Evolutionary conservation across 2,113 vertebrate species (phyloP).

Genomic region (Gopherus evgoodei): DNA sequence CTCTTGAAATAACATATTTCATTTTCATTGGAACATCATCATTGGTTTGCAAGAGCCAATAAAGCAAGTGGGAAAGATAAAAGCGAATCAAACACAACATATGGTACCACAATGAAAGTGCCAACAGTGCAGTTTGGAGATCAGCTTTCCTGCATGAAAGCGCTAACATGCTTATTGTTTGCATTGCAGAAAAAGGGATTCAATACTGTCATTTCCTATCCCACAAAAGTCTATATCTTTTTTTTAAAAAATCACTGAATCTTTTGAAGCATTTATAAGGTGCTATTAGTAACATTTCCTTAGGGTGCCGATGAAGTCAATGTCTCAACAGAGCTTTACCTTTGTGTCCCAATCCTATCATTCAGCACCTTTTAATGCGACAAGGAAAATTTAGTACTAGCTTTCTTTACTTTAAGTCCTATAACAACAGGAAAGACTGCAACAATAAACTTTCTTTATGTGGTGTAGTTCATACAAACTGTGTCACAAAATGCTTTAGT

Average conservation of each 20-base stretch:
- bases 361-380: neutral
- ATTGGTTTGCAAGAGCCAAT: neutral
- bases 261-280: neutral
- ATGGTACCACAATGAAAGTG: neutral
- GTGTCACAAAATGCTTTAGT: neutral
- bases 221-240: neutral
- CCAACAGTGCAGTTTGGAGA: neutral
- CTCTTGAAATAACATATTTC: neutral
- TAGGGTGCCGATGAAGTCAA: too few relatives aligned
- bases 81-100: neutral
- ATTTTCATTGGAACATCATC: neutral
- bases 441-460: neutral
- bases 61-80: neutral
- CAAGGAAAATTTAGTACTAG: neutral
- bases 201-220: neutral
- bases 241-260: neutral
- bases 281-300: neutral
- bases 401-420: neutral
- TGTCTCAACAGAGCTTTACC: neutral
- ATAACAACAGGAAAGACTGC: neutral
- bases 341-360: neutral
- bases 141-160: too few relatives aligned
- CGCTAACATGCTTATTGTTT: neutral
- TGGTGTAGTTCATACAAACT: neutral
- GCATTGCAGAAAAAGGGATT: too few relatives aligned